phyloP scores from a whole-genome alignment of 2,888 invertebrate species.

The Athalia rosae region DNA sequence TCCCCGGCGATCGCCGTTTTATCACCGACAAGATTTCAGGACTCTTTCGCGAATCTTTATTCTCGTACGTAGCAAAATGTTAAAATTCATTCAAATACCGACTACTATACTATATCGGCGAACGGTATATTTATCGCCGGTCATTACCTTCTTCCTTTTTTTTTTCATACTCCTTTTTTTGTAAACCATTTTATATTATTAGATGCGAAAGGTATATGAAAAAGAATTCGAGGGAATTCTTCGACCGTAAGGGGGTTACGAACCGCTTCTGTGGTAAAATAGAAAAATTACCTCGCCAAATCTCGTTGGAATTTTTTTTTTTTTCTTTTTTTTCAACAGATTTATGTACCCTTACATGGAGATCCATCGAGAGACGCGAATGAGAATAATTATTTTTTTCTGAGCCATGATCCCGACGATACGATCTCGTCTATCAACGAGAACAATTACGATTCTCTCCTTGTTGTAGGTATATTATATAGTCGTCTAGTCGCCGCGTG shows the following conservation, averaged over 20 bases:
- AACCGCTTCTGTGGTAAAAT: no score
- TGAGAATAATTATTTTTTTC: no score
- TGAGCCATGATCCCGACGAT: no score
- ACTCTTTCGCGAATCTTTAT: constrained; percentile 21
- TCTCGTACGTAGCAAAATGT: not conserved
- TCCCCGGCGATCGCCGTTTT: constrained; percentile 32
- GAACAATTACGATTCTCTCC: no score
- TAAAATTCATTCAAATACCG: constrained; percentile 10
- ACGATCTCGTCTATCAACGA: no score
- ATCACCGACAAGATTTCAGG: constrained; percentile 21
- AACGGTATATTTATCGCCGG: constrained; percentile 16
- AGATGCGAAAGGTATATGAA: no score
- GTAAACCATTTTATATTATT: no score
- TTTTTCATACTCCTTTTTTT: not conserved
- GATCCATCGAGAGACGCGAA: no score
- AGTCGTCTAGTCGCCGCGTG: constrained; percentile 7
- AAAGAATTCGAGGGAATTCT: no score
- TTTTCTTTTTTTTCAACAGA: not conserved
- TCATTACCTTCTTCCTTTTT: constrained; percentile 1
- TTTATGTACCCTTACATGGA: not conserved
- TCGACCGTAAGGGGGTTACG: no score
- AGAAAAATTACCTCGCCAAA: no score
- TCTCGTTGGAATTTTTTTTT: not conserved
- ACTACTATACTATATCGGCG: not conserved
- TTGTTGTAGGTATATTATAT: not conserved